Conservation (phyloP, 2,797 vertebrate genomes). For the Octomys mimax region DNA sequence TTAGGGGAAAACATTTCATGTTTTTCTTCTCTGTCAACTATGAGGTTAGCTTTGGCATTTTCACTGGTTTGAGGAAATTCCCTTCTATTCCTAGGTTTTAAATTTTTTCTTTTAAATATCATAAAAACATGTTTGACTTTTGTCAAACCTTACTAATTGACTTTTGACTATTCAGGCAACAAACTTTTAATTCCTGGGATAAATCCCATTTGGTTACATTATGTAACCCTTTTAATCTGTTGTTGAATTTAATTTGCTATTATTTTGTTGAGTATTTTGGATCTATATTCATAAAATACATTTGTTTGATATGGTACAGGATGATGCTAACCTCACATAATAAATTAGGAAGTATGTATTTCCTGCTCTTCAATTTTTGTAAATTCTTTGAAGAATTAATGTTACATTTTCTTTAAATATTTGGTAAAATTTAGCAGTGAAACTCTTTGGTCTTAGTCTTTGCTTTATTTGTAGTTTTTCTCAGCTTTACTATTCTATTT, state of each 20-base stretch:
- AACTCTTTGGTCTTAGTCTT: neutral
- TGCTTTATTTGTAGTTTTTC: neutral
- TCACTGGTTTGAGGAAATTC: neutral
- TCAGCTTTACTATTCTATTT: neutral
- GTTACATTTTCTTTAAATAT: neutral
- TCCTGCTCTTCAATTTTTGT: neutral
- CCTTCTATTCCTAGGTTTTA: neutral
- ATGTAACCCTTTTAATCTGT: neutral
- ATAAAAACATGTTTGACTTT: neutral
- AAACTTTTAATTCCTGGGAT: neutral
- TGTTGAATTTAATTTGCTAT: neutral
- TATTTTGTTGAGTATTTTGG: neutral
- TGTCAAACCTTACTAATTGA: neutral
- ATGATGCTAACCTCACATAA: neutral
- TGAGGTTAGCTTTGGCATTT: neutral
- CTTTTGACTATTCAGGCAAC: neutral
- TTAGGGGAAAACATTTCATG: neutral
- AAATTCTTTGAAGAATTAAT: neutral
- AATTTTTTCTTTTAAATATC: neutral
- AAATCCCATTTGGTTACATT: neutral
- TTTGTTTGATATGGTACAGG: neutral
- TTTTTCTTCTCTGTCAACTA: neutral
- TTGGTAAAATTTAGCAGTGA: slow-evolving; percentile 19
- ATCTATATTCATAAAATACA: neutral
- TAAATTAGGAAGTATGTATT: neutral